A percentile compares a stretch with the other conserved stretches of the same genome.
These are phyloP conservation scores for Oithona nana DNA, from an alignment of 2,888 invertebrate genomes.

Conservation along the genomic window DNA sequence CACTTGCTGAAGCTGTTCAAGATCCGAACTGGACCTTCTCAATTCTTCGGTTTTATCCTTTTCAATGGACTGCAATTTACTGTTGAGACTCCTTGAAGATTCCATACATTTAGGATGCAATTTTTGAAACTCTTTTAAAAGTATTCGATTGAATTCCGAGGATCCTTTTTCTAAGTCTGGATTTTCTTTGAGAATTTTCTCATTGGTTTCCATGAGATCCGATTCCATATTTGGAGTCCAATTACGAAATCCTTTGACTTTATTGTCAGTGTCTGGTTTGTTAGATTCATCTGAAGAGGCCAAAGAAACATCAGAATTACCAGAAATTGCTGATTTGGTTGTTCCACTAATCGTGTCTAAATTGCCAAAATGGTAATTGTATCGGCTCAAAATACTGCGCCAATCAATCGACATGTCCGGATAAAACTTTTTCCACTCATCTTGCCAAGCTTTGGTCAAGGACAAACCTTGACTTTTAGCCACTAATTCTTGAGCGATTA, in stretches of 20 bases:
- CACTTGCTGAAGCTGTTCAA: neutral
- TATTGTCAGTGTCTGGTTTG: neutral
- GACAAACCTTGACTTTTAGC: neutral
- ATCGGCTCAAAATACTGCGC: neutral
- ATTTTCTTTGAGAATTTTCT: neutral
- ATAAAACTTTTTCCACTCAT: slow-evolving; percentile 4
- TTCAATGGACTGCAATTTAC: slow-evolving; percentile 9
- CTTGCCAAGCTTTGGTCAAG: slow-evolving; percentile 3
- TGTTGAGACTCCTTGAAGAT: slow-evolving; percentile 1
- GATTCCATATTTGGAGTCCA: slow-evolving; percentile 9
- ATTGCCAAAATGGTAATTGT: neutral
- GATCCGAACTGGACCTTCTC: neutral
- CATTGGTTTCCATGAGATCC: slow-evolving; percentile 3
- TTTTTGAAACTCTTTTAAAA: slow-evolving; percentile 3
- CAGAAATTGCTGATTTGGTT: neutral
- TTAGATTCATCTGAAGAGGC: neutral
- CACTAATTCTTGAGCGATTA: neutral
- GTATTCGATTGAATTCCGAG: neutral
- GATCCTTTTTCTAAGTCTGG: neutral
- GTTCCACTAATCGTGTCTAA: neutral
- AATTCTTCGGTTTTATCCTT: neutral
- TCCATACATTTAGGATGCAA: slow-evolving; percentile 14
- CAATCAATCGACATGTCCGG: slow-evolving; percentile 5
- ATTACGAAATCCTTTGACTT: slow-evolving; percentile 12
- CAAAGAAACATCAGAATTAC: neutral